Evolutionary conservation across 1,140 invertebrate genomes (phyloP).

Genomic region (Hydropsyche tenuis): DNA sequence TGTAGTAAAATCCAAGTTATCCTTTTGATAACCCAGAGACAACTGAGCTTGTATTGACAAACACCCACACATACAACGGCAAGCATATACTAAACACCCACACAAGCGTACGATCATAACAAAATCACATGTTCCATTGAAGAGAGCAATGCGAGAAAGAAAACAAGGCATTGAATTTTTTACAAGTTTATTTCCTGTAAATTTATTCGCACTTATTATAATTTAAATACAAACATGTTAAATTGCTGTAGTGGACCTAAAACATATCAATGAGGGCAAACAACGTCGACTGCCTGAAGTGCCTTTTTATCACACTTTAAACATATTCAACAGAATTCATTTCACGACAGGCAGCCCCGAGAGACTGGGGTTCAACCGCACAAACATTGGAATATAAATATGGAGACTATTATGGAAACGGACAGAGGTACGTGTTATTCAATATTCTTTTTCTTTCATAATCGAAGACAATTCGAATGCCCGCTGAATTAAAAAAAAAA

Average conservation of each 20-base stretch:
- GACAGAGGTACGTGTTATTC: not conserved
- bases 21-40: no score
- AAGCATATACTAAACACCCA: not conserved
- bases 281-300: slow-evolving; percentile 52
- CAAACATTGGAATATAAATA: slow-evolving; percentile 57
- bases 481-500: not conserved
- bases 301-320: slow-evolving; percentile 37
- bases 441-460: no score
- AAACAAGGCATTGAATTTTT: slow-evolving; percentile 28
- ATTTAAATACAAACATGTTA: slow-evolving; percentile 62
- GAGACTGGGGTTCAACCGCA: slow-evolving; percentile 58
- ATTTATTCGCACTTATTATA: slow-evolving; percentile 61
- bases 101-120: not conserved
- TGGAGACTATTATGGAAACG: slow-evolving; percentile 25
- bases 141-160: not conserved
- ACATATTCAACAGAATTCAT: slow-evolving; percentile 47
- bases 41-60: no score
- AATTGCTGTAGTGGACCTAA: slow-evolving; percentile 49
- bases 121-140: not conserved
- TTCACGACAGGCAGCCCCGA: slow-evolving; percentile 65
- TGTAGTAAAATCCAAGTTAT: no score
- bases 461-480: not conserved
- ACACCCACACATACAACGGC: not conserved
- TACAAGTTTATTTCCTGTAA: slow-evolving; percentile 65
- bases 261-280: slow-evolving; percentile 43